Base-by-base conservation (phyloP, 2,113 vertebrate genomes). In the Nannospalax galili region DNA sequence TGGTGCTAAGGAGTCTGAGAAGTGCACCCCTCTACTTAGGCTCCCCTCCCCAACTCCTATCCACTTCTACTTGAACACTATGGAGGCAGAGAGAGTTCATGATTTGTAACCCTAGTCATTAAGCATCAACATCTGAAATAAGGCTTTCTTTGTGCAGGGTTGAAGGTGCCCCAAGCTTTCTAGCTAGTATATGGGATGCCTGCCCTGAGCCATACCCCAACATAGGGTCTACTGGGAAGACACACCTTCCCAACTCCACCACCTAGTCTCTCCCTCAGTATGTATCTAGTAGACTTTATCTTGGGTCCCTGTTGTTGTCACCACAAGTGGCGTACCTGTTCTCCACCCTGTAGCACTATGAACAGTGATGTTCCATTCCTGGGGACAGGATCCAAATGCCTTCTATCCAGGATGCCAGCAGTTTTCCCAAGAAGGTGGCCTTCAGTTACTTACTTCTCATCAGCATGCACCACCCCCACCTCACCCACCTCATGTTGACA, bases 21-120 rank as follows among this genome's bases (percentile, higher is more conserved):
- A 5, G 14, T 3, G 24, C 2, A 9, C 20, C 8, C 22, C 26
- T n/a, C 30, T 9, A 9, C 7, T 24, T 12, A 14, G 3, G 15
- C 3, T 14, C 69, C 30, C 14, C 56, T 45, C 62, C 19, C 30
- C 16, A 64, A 8, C 26, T 45, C 64, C 75, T 26, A 11, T 24
- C n/a, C 10, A 40, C 56, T 14, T 92, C 67, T 48, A 28, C 69
- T 19, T 22, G n/a, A 69, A 78, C 24, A 37, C n/a, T 16, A 10
- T 0, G 11, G 58, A 64, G 69, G 58, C 56, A 58, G 11, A 72
- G n/a, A 26, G 45, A 84, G 37, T 35, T 56, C 35, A 2, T 10
- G 40, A 48, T 42, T 19, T 62, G n/a, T 17, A 65, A 48, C 16
- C 37, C 56, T 11, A 78, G 7, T 42, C 8, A 20, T 69, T 74